Evolutionary conservation across 2,113 vertebrate species (phyloP).

Genomic region (Perca flavescens): DNA sequence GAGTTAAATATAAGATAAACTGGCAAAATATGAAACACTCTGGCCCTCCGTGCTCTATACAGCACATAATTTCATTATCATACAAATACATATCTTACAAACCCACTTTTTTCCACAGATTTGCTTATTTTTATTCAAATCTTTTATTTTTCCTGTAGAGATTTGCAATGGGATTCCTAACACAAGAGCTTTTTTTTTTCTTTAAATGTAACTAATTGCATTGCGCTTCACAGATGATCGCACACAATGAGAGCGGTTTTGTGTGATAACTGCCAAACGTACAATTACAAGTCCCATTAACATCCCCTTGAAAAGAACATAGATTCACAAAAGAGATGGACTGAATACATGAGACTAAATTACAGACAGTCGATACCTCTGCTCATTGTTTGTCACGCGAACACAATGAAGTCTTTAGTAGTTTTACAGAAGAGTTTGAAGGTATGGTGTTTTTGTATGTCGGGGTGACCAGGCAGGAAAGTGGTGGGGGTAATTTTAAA

Average conservation of each 20-base stretch:
- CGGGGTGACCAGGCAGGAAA: slow-evolving; percentile 18
- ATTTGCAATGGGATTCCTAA: slow-evolving; percentile 21
- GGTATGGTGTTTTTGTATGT: slow-evolving; percentile 34
- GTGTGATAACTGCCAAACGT: slow-evolving; percentile 63
- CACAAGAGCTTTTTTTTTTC: not conserved
- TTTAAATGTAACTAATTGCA: slow-evolving; percentile 59
- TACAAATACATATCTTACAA: not conserved
- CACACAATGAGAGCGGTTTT: slow-evolving; percentile 49
- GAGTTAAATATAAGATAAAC: not conserved
- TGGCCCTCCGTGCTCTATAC: not conserved
- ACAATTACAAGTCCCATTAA: slow-evolving; percentile 72
- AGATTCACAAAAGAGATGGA: slow-evolving; percentile 49
- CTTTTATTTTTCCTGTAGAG: slow-evolving; percentile 5
- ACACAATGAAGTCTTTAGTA: slow-evolving; percentile 58
- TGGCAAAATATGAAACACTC: not conserved
- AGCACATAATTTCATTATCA: not conserved
- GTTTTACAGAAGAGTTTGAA: slow-evolving; percentile 30
- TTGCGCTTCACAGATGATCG: slow-evolving; percentile 54
- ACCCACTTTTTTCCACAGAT: not conserved
- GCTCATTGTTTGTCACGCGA: slow-evolving; percentile 47
- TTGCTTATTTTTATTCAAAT: slow-evolving; percentile 17
- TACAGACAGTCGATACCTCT: slow-evolving; percentile 36
- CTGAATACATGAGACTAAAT: slow-evolving; percentile 47
- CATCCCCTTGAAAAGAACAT: slow-evolving; percentile 46
- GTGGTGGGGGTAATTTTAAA: slow-evolving; percentile 55